Evolutionary conservation across 2,113 vertebrate genomes (phyloP), one percentile per base, ranked within the genome.

Genomic region (Myrmophylax atrothorax): DNA sequence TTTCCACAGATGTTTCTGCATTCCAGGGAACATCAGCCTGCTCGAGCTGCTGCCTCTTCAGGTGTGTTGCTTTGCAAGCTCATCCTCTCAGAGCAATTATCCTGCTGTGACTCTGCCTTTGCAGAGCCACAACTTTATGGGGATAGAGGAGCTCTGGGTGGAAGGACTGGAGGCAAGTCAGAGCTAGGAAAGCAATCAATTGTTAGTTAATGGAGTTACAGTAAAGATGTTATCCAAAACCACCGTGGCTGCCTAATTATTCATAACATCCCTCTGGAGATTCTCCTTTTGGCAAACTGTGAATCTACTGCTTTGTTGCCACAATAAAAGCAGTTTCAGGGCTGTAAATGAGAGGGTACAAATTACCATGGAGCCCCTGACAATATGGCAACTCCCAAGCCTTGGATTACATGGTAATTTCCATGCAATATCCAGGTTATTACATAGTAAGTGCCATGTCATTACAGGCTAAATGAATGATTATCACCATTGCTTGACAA

Each of bases 391-490:
- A 35, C 90, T 76, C n/a, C 82, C 10, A 2, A 73, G 87, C 90
- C 49, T 64, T 89, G 95, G 88, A 95, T 97, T 97, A 96, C 95
- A 96, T 89, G 93, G 95, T 70, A 73, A 96, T 97, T 97, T 96
- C 95, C 95, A 88, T 94, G 95, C 92, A 87, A 93, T 96, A 96
- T 84, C 75, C 81, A 93, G 88, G 83, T 96, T 95, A 96, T 97
- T 97, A 94, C 95, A 47, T 64, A 53, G 86, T 89, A 96, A 97
- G 91, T 94, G 95, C 91, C 94, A 83, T 94, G 95, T 95, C 93
- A 79, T 97, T 96, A 46, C 60, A 26, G 78, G 86, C 94, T 96
- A 93, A 96, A 96, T 93, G 94, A 93, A 82, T 76, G 84, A 96
- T 97, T 94, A 93, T 93, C 95, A 90, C 80, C 89, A 75, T 80